A percentile compares a stretch with the other conserved stretches of the same genome.
These are phyloP conservation scores for Pomacea canaliculata DNA, from an alignment of 2,888 invertebrate species.

Conservation along the genomic window DNA sequence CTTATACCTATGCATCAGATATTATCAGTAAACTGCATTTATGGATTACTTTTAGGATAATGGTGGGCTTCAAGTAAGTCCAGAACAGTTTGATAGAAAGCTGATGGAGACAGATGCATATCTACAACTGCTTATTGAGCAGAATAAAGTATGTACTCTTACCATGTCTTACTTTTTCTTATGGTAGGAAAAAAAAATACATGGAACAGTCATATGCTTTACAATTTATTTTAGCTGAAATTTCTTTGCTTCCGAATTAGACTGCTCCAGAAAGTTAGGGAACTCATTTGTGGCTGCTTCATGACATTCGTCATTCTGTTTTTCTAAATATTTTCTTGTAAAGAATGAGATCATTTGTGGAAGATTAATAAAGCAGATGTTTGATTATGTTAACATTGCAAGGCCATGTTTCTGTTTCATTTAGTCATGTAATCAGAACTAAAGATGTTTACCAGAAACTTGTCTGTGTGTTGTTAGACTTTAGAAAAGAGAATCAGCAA, in stretches of 20 bases:
- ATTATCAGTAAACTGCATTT: too few species aligned
- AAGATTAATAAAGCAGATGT: too few species aligned
- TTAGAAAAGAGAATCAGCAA: slow-evolving; percentile 60
- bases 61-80: slow-evolving; percentile 22
- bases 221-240: background rate
- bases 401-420: too few species aligned
- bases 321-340: too few species aligned
- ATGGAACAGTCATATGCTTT: background rate
- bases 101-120: slow-evolving; percentile 96
- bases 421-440: too few species aligned
- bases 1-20: too few species aligned
- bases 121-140: slow-evolving; percentile 93
- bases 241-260: background rate
- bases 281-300: too few species aligned
- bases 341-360: too few species aligned
- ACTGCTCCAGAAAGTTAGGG: too few species aligned
- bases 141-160: slow-evolving; percentile 76
- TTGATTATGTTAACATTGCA: too few species aligned
- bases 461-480: slow-evolving; percentile 39
- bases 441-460: too few species aligned
- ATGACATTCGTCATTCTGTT: too few species aligned
- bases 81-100: slow-evolving; percentile 86
- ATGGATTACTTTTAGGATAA: background rate
- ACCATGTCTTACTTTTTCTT: background rate
- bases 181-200: background rate